Percentiles rank a stretch among this genome's conserved stretches.
Conservation (phyloP, 2,888 invertebrate genomes). For the Habrosyne pyritoides region DNA sequence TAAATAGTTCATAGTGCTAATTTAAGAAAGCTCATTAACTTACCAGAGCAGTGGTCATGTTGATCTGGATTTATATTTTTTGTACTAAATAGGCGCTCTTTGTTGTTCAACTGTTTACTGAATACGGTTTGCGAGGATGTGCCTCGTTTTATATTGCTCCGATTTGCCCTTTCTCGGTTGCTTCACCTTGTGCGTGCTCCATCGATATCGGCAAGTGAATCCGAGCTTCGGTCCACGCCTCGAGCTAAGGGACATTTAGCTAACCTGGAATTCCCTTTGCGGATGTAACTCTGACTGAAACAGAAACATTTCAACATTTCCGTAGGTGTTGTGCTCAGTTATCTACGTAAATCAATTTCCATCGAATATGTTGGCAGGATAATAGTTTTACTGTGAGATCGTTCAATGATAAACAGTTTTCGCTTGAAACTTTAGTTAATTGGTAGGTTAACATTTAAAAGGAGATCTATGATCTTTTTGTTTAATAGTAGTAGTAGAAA, state of each 20-base stretch:
- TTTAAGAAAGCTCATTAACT: conserved; percentile 37
- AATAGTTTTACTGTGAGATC: background rate
- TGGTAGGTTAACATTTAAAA: background rate
- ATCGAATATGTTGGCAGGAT: background rate
- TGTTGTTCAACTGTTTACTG: conserved; percentile 67
- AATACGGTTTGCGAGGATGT: conserved; percentile 75
- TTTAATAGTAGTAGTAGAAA: no score
- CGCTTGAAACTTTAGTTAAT: background rate
- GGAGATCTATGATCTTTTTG: background rate
- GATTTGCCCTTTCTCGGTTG: conserved; percentile 81
- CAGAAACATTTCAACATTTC: conserved; percentile 11
- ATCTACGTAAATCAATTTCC: background rate
- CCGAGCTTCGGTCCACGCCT: conserved; percentile 57
- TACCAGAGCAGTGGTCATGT: conserved; percentile 66
- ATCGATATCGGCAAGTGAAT: conserved; percentile 58
- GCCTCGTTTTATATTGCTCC: conserved; percentile 80
- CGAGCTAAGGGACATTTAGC: conserved; percentile 42
- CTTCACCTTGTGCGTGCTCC: conserved; percentile 78
- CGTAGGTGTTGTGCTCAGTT: conserved; percentile 9
- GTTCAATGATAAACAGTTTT: background rate
- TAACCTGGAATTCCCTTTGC: conserved; percentile 37
- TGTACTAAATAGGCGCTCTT: conserved; percentile 55
- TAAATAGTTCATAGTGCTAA: background rate
- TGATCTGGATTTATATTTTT: conserved; percentile 33
- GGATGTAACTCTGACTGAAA: conserved; percentile 18